Percentiles rank a stretch among this genome's conserved stretches.
Conservation (phyloP, 92 coral and sea anemone species). For the Ricordea florida region DNA sequence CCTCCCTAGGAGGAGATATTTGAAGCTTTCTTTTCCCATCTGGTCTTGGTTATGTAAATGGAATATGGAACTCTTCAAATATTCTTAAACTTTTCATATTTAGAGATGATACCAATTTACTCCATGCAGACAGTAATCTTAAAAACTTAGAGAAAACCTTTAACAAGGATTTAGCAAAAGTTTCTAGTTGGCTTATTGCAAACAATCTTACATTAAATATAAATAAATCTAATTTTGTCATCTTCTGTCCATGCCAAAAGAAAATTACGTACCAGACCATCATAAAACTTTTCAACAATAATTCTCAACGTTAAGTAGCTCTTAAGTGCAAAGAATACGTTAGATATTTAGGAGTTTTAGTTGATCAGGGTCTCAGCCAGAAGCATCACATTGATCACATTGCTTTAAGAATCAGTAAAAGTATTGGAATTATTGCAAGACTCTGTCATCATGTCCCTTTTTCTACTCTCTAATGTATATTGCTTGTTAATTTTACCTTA, state of each 20-base stretch:
- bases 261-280: background rate
- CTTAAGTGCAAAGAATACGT: conserved; percentile 29
- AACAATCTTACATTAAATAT: conserved; percentile 54
- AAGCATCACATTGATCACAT: conserved; percentile 39
- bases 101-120: conserved; percentile 60
- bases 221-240: conserved; percentile 38
- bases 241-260: conserved; percentile 56
- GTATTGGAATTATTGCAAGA: conserved; percentile 46
- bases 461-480: background rate
- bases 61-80: conserved; percentile 23
- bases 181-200: conserved; percentile 42
- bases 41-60: conserved; percentile 41
- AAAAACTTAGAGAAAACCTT: conserved; percentile 20
- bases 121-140: conserved; percentile 37
- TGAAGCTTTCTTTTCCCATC: no score
- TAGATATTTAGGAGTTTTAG: conserved; percentile 35
- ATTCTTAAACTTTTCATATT: conserved; percentile 24
- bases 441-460: conserved; percentile 18
- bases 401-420: conserved; percentile 36
- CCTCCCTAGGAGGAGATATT: no score
- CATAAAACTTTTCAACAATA: no score
- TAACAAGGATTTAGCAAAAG: conserved; percentile 24
- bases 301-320: background rate
- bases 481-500: background rate
- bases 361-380: conserved; percentile 34